Evolutionary conservation across 2,113 vertebrate species (phyloP), one percentile per base, ranked within the genome.

Genomic region (Numenius arquata): DNA sequence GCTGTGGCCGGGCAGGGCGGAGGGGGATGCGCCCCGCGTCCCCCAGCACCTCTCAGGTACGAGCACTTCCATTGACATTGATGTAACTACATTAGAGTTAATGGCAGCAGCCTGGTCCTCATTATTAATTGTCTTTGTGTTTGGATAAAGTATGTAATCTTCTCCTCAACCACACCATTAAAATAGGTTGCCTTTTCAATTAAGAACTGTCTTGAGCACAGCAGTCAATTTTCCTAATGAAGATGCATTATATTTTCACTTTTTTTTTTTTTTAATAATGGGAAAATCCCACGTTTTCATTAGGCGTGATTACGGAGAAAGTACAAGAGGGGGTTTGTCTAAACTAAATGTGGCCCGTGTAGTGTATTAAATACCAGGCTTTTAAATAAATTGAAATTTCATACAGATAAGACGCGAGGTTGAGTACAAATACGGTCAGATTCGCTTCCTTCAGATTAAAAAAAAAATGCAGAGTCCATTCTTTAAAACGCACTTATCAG

Each of bases 131-230:
- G 98, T 98, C 98, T 98, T 98, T 98, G 98, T 98, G 98, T 98
- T 98, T 98, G 98, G 98, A 98, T 98, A 98, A 98, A 98, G 97
- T 98, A 97, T 98, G 96, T 98, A 98, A 98, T 98, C 98, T 98
- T 98, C 97, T 98, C 97, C 97, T 97, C 97, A 95, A 97, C 98
- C 97, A 95, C 98, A 95, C 98, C 97, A 98, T 98, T 98, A 98
- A 98, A 98, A 98, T 97, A 97, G 98, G 98, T 98, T 98, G 97
- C 97, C 97, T 98, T 98, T 98, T 98, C 98, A 98, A 98, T 98
- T 98, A 98, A 97, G 97, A 96, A 97, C 97, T 96, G 96, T 97
- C 95, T 97, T 95, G 97, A 98, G 97, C 97, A 89, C 98, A 97
- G 96, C 97, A 98, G 97, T 98, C 98, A 97, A 97, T 98, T 97